phyloP scores from a whole-genome alignment of 2,888 invertebrate genomes.

The Chironomus riparius region DNA sequence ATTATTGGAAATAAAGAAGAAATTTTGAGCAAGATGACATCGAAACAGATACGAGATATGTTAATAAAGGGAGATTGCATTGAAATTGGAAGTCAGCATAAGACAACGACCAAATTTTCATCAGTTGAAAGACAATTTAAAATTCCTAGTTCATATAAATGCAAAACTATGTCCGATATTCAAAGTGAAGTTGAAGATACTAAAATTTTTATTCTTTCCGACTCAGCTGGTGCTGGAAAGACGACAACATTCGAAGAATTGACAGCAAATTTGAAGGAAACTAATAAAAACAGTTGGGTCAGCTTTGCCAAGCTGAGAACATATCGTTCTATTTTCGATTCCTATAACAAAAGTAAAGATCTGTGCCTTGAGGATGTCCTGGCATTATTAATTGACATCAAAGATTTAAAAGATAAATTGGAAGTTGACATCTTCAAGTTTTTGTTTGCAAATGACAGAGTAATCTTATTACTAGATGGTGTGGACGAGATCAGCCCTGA shows the following conservation, averaged over 20 bases:
- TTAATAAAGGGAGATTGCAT: not conserved
- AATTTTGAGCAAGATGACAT: not conserved
- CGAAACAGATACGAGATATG: not conserved
- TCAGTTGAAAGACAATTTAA: too few species aligned
- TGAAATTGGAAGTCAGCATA: not conserved
- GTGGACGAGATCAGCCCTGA: not conserved
- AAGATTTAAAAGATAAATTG: too few species aligned
- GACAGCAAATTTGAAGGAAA: not conserved
- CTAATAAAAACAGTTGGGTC: not conserved
- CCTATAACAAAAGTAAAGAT: too few species aligned
- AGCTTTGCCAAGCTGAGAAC: not conserved
- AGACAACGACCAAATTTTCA: too few species aligned
- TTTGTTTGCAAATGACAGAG: not conserved
- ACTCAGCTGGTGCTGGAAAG: not conserved
- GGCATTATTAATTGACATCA: not conserved
- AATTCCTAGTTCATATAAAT: too few species aligned
- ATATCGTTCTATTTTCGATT: not conserved
- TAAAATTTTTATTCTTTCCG: not conserved
- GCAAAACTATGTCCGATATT: too few species aligned
- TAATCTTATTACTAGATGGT: not conserved
- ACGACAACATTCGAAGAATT: not conserved
- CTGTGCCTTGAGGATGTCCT: not conserved
- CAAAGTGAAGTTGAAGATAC: not conserved
- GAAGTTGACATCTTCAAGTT: not conserved
- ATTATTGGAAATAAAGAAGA: not conserved